These are phyloP conservation scores for Orius insidiosus DNA, from an alignment of 1,140 invertebrate species.

Conservation along the genomic window DNA sequence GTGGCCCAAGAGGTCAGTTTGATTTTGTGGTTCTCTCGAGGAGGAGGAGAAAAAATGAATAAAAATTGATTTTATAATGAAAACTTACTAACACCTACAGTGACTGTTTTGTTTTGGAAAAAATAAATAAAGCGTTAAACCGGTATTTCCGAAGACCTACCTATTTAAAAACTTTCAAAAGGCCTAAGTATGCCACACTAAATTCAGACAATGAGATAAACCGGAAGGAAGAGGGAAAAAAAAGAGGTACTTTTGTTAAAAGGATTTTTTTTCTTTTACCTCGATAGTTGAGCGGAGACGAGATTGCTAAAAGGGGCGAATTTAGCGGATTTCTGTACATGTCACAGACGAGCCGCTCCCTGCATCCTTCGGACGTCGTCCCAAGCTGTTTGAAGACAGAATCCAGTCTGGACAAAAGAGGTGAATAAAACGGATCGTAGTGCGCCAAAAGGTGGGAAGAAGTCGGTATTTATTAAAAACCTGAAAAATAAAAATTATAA, in stretches of 20 bases:
- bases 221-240: not conserved
- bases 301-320: slow-evolving; percentile 70
- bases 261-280: slow-evolving; percentile 34
- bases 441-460: slow-evolving; percentile 55
- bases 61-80: too few relatives aligned
- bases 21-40: too few relatives aligned
- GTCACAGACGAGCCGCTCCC: slow-evolving; percentile 56
- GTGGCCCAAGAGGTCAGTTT: too few relatives aligned
- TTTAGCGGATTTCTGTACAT: slow-evolving; percentile 57
- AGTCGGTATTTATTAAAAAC: slow-evolving; percentile 69
- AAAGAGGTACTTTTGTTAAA: slow-evolving; percentile 1
- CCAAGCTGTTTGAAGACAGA: slow-evolving; percentile 49
- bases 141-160: too few relatives aligned
- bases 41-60: too few relatives aligned
- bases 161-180: too few relatives aligned
- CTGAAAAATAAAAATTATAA: slow-evolving; percentile 27
- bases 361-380: slow-evolving; percentile 45
- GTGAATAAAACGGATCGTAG: slow-evolving; percentile 59
- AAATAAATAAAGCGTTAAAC: too few relatives aligned
- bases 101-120: too few relatives aligned
- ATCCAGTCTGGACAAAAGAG: slow-evolving; percentile 54
- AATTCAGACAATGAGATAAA: not conserved
- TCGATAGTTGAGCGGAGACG: slow-evolving; percentile 64
- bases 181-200: not conserved
- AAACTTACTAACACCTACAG: too few relatives aligned